Base-by-base conservation (phyloP, 2,113 vertebrate genomes). In the Morone chrysops region DNA sequence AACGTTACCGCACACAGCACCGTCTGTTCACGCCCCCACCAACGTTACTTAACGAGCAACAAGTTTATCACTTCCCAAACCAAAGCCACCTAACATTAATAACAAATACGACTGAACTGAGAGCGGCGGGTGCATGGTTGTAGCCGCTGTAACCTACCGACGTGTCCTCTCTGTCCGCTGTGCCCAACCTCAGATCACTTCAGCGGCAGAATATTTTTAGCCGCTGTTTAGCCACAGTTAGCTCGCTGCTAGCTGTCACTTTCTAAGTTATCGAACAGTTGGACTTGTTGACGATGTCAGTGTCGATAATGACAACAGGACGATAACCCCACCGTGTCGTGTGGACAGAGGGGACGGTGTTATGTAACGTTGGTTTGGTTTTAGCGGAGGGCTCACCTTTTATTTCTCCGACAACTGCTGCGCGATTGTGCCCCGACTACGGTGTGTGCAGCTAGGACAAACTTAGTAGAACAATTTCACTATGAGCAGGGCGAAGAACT, bases 181-280 rank as follows among this genome's bases (percentile, higher is more conserved):
- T 69, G 60, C 11, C 76, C 69, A 25, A 40, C 71, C 62, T 68
- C 66, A 51, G 41, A 25, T 73, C 67, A 54, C 76, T 51, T 51
- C 25, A 5, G 6, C 81, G 25, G 31, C 13, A 20, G 86, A 90
- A 79, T 92, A 92, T 94, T 91, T 93, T 88, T 93, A 93, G 91
- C 84, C 41, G 71, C 61, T 41, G 59, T 43, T 75, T 31, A 31
- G 31, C 31, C 36, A 41, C 17, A 31, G 76, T 63, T 67, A 72
- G 72, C 86, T 85, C 75, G 81, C 80, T 38, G 71, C 70, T 86
- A 77, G 73, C 82, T 53, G 77, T 41, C 68, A 80, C 48, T 76
- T 47, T 78, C n/a, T 16, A 12, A 47, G 13, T 4, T 12, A 47
- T 25, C 38, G 17, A 54, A 70, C 6, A 8, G 6, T 36, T 45